A percentile compares a stretch with the other conserved stretches of the same genome.
Conservation (phyloP, 2,113 vertebrate genomes). For the Rhegmatorhina hoffmannsi region DNA sequence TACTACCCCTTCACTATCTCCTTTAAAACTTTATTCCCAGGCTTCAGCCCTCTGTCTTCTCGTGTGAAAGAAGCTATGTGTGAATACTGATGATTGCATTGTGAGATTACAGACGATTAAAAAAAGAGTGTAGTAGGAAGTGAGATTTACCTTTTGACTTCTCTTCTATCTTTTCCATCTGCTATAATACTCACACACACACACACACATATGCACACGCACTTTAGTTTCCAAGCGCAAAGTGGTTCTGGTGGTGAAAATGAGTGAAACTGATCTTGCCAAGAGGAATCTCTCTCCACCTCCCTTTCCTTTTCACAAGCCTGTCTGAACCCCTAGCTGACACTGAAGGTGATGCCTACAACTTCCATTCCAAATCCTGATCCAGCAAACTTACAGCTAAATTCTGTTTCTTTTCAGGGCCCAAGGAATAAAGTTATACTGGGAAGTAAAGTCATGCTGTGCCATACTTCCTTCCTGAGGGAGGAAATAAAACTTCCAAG, state of each 20-base stretch:
- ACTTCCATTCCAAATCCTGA: not conserved
- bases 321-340: slow-evolving; percentile 31
- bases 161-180: slow-evolving; percentile 39
- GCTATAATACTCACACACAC: not conserved
- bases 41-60: not conserved
- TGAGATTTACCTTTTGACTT: slow-evolving; percentile 52
- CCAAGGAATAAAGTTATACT: not conserved
- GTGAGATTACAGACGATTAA: not conserved
- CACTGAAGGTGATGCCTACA: not conserved
- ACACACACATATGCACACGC: not conserved
- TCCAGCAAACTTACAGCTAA: not conserved
- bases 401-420: not conserved
- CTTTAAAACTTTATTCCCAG: not conserved
- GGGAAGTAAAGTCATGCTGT: not conserved
- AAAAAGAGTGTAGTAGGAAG: slow-evolving; percentile 32
- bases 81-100: not conserved
- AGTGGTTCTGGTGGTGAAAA: slow-evolving; percentile 44
- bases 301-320: not conserved
- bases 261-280: slow-evolving; percentile 59
- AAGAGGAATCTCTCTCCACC: slow-evolving; percentile 21
- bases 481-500: not conserved
- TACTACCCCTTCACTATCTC: not conserved
- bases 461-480: not conserved
- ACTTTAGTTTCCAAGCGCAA: slow-evolving; percentile 5
- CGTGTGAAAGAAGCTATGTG: not conserved